A percentile compares a stretch with the other conserved stretches of the same genome.
Conservation (phyloP, 2,888 invertebrate species). For the Coelopa pilipes region DNA sequence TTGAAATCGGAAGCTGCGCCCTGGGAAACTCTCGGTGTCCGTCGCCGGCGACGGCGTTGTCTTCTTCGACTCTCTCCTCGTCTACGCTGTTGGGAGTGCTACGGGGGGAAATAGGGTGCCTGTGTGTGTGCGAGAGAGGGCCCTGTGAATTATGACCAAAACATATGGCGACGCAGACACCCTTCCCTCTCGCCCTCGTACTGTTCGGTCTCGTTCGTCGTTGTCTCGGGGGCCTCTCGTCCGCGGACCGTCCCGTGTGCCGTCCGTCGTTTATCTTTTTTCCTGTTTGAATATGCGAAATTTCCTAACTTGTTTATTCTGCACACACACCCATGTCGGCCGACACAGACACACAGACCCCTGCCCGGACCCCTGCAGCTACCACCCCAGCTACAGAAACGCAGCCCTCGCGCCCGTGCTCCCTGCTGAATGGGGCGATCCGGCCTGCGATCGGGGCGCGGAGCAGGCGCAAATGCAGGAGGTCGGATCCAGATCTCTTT, state of each 20-base stretch:
- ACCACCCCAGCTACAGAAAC: not conserved
- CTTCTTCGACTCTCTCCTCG: not conserved
- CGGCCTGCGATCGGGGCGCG: not conserved
- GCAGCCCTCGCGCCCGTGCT: not conserved
- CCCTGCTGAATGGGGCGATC: not conserved
- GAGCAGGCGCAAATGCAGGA: too few relatives aligned
- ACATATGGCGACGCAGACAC: slow-evolving; percentile 7
- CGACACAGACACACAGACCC: slow-evolving; percentile 6
- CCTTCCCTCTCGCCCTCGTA: not conserved
- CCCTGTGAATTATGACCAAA: slow-evolving; percentile 13
- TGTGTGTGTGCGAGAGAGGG: not conserved
- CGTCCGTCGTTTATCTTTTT: slow-evolving; percentile 18
- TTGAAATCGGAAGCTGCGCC: too few relatives aligned
- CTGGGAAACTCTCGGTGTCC: too few relatives aligned
- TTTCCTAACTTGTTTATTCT: slow-evolving; percentile 24
- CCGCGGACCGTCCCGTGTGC: not conserved
- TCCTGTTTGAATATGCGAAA: slow-evolving; percentile 26
- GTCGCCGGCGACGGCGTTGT: too few relatives aligned
- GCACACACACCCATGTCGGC: not conserved
- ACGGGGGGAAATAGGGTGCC: not conserved
- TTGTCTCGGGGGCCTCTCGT: not conserved
- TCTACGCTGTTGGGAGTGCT: not conserved
- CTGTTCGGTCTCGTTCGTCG: too few relatives aligned
- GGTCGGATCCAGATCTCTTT: slow-evolving; percentile 12
- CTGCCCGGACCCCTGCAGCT: too few relatives aligned